These are phyloP conservation scores for Hylomyscus alleni DNA, from an alignment of 2,797 vertebrate genomes.

Conservation along the genomic window DNA sequence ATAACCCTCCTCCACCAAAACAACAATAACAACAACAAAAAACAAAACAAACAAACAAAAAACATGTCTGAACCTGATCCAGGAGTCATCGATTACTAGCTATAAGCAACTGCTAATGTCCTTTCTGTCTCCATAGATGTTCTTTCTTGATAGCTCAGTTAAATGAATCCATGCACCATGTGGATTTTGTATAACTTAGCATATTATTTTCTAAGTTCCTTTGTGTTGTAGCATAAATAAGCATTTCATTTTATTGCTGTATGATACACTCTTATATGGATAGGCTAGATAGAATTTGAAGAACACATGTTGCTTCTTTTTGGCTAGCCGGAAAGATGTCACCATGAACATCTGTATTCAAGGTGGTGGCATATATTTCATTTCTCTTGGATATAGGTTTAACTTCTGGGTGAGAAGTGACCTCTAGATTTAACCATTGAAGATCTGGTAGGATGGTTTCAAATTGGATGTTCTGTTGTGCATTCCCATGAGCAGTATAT, in stretches of 20 bases:
- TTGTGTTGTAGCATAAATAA: neutral
- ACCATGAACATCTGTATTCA: neutral
- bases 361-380: neutral
- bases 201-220: neutral
- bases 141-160: neutral
- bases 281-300: neutral
- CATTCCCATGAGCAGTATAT: neutral
- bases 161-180: neutral
- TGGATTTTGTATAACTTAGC: neutral
- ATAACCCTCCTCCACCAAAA: neutral
- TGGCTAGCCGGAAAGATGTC: neutral
- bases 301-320: neutral
- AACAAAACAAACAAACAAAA: neutral
- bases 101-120: neutral
- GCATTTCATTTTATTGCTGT: neutral
- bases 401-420: neutral
- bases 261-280: neutral
- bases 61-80: neutral
- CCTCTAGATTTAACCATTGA: neutral
- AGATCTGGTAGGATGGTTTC: neutral
- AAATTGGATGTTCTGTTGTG: neutral
- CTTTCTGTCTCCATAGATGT: slow-evolving; percentile 1
- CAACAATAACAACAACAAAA: neutral
- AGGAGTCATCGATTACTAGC: neutral
- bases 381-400: neutral